phyloP scores from a whole-genome alignment of 2,797 vertebrate species.

The Eulemur albifrons region DNA sequence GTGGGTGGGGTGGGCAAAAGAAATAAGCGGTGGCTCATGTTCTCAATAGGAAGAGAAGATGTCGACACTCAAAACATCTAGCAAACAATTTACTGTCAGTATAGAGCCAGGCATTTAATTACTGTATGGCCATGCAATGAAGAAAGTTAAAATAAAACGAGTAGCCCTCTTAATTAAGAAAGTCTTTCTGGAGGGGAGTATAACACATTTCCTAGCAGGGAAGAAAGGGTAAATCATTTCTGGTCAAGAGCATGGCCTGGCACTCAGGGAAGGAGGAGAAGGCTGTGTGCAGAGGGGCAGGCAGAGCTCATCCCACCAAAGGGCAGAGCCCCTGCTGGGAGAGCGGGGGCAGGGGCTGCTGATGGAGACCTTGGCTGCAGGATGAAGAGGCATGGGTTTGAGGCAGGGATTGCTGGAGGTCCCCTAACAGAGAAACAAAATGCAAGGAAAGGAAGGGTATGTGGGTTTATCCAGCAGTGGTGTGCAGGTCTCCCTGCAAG shows the following conservation, averaged over 20 bases:
- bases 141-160: not conserved
- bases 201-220: not conserved
- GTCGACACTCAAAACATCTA: not conserved
- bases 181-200: not conserved
- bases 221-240: not conserved
- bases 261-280: not conserved
- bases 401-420: not conserved
- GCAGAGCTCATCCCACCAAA: not conserved
- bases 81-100: not conserved
- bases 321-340: not conserved
- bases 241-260: not conserved
- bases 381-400: not conserved
- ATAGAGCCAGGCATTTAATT: not conserved
- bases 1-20: not conserved
- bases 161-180: not conserved
- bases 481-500: not conserved
- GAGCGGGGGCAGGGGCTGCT: not conserved
- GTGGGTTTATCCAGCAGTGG: not conserved
- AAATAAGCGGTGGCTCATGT: not conserved
- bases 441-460: not conserved
- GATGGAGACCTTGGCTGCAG: not conserved
- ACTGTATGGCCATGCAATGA: not conserved
- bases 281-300: not conserved
- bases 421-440: not conserved
- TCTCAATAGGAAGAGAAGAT: not conserved